These are phyloP conservation scores for Pterophyllum scalare DNA, from an alignment of 2,113 vertebrate species.

Conservation along the genomic window DNA sequence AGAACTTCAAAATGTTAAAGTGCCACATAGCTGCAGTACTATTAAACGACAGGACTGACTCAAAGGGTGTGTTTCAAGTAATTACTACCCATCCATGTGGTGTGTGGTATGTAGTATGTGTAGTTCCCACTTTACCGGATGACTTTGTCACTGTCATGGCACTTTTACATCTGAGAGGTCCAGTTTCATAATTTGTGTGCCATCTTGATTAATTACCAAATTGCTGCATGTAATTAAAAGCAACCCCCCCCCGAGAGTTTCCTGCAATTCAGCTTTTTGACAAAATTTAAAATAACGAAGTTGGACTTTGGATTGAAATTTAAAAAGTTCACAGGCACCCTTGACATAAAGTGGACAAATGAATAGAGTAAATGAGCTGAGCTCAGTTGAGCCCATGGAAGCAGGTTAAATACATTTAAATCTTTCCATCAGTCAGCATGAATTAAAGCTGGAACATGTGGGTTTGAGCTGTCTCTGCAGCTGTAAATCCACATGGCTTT, in stretches of 20 bases:
- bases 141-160: conserved; percentile 19
- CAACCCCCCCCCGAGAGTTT: not conserved
- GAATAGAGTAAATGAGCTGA: not conserved
- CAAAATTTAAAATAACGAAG: not conserved
- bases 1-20: conserved; percentile 35
- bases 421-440: conserved; percentile 36
- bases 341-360: conserved; percentile 9
- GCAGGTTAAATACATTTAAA: conserved; percentile 52
- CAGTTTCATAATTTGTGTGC: not conserved
- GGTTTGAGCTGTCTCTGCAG: conserved; percentile 36
- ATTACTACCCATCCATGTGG: not conserved
- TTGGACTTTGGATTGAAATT: not conserved
- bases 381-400: not conserved
- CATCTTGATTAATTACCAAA: conserved; percentile 27
- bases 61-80: not conserved
- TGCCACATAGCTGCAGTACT: not conserved
- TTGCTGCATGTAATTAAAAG: not conserved
- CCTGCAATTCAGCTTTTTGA: not conserved
- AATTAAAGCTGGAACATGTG: conserved; percentile 60
- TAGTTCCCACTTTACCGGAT: not conserved
- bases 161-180: conserved; percentile 5
- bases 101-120: not conserved
- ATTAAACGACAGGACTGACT: not conserved
- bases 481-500: conserved; percentile 62
- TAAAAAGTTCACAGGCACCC: not conserved